Evolutionary conservation across 2,888 invertebrate genomes (phyloP), one percentile per base, ranked within the genome.

Genomic region (Laspeyria flexula): DNA sequence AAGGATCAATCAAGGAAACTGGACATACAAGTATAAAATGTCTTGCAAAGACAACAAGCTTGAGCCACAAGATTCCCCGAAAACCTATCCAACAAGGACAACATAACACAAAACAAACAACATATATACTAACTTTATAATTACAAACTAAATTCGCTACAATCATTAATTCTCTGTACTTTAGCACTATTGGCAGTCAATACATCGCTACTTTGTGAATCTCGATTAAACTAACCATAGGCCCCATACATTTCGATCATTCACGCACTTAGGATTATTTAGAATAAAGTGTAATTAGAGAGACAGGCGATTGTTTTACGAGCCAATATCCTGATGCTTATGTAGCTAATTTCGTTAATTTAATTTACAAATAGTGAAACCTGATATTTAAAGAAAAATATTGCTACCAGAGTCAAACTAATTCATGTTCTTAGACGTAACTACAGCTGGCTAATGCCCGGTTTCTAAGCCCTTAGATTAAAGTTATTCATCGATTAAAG

Each of bases 181-280:
- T 25, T 41, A 31, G 16, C 13, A n/a, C 31, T 43, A 43, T 31
- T 51, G 31, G 27, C 43, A 41, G 48, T 47, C 40, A 31, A 46
- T 33, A 43, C 15, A n/a, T 35, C 13, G 23, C 27, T 30, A 41
- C 40, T 37, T 27, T 37, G 43, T 44, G 33, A 12, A 18, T 44
- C 9, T n/a, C 6, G 11, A 21, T 33, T 38, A 34, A 45, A 44
- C 31, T 11, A 50, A 43, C 37, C 35, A 56, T 56, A 49, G 50
- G 60, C 55, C 52, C 41, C 60, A 60, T 47, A 57, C 59, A 60
- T 57, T 63, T 60, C 63, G 49, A 52, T 61, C 60, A 64, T 55
- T 54, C 5, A 5, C 60, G 41, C 45, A 38, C 55, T 30, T 23
- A 34, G 27, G 41, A 12, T 31, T 30, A 30, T 38, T 30, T 33